Evolutionary conservation across 2,888 invertebrate species (phyloP), one percentile per base, ranked within the genome.

Genomic region (Geophilus truncorum): DNA sequence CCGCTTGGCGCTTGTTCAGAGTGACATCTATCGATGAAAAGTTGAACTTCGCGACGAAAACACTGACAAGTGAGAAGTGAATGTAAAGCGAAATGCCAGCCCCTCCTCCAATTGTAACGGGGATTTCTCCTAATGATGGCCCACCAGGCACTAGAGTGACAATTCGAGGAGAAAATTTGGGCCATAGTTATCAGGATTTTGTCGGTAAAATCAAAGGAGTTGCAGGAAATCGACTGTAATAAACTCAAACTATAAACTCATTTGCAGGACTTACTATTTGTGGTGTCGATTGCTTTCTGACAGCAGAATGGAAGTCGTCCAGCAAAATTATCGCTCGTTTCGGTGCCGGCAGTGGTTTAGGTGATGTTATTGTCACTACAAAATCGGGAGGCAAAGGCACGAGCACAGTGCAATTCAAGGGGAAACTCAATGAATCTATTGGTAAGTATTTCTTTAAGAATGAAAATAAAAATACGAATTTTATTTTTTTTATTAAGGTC

Each of bases 91-190:
- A 34, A 80, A 80, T 80, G 80, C 80, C 81, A 15, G 51, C 25
- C 32, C 79, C 84, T n/a, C 84, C 85, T 3, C 96, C 96, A 10
- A 92, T 95, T 80, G 97, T 98, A 21, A 97, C 97, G 70, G 99
- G 99, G 28, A 92, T 99, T 82, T 98, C 98, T 3, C 99, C 99
- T 0, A 98, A 97, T 86, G 98, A 99, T 89, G 99, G 98, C 0
- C 96, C 96, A 62, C 98, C 98, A 10, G 98, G 98, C 9, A 98
- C 98, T 0, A 91, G 94, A 84, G 93, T 98, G 0, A 97, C 93
- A 25, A 94, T 98, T 85, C 91, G 98, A 84, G 97, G 99, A 82
- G 99, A 99, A 89, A 94, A 97, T 89, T 90, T 99, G 76, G 99
- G 99, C 25, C 90, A 89, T 45, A 93, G 92, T 84, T 92, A 92